Base-by-base conservation (phyloP, 2,797 vertebrate species). In the Mustela erminea region DNA sequence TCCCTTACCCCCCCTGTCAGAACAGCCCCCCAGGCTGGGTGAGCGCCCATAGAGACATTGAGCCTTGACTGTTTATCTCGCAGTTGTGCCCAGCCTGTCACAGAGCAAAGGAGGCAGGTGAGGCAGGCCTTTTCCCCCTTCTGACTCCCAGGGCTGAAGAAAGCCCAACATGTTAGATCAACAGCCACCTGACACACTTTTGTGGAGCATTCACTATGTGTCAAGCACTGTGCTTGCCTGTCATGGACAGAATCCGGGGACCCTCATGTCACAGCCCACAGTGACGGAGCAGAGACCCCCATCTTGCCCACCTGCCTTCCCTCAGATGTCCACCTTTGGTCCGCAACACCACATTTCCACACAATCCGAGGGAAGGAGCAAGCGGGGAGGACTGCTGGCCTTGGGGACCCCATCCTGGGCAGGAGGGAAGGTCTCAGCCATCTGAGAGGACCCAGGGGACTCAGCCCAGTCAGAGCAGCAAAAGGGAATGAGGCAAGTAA, bases 291-390 rank as follows among this genome's bases (percentile, higher is more conserved):
- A 6, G 20, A 9, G 27, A 41, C 41, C 60, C 27, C 66, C 56
- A 43, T 38, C 35, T 8, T 41, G 3, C 20, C 52, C 29, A 27
- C 38, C 70, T 32, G 27, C 81, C 32, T 18, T 41, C 41, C 58
- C 29, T 75, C 54, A 6, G 38, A 41, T 88, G 78, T 93, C 87
- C 38, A 21, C 54, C 49, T 94, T 74, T 74, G 83, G 74, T 62
- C 14, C 90, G 32, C 35, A 84, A 86, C 66, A 35, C 41, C 64
- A 46, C 54, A 54, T 49, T 43, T 75, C 83, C 49, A 66, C 62
- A 21, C 29, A 20, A 17, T 82, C 32, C 2, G 11, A 32, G 15
- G 27, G 11, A 32, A 8, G 27, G 7, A 75, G 74, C 6, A 29
- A 62, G 52, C 25, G 15, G 4, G 23, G 14, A 70, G 25, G 27